These are phyloP conservation scores for Microcebus lehilahytsara DNA, from an alignment of 2,113 vertebrate species.

Conservation along the genomic window DNA sequence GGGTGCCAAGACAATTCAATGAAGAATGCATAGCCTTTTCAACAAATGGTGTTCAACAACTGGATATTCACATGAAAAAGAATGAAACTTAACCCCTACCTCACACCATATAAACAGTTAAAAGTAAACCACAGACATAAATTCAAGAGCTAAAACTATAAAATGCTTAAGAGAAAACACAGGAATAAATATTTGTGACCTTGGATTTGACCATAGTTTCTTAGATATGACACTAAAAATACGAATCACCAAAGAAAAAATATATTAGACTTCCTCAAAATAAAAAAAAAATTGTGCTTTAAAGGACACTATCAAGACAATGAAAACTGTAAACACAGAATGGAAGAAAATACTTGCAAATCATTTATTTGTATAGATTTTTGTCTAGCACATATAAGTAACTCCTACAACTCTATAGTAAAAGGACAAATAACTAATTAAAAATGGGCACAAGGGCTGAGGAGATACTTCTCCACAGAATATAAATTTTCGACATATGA, in stretches of 20 bases:
- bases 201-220: background rate
- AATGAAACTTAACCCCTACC: background rate
- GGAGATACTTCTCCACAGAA: background rate
- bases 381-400: background rate
- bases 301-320: background rate
- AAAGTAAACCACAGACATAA: background rate
- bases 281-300: background rate
- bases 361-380: background rate
- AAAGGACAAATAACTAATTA: background rate
- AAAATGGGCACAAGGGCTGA: background rate
- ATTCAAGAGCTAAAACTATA: background rate
- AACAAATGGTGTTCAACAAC: background rate
- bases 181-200: background rate
- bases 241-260: background rate
- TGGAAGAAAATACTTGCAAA: background rate
- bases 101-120: background rate
- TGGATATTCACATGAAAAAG: background rate
- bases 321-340: background rate
- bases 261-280: background rate
- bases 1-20: background rate
- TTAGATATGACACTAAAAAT: background rate
- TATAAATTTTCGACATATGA: background rate
- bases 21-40: background rate
- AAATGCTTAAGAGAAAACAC: background rate
- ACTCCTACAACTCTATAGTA: background rate